These are phyloP conservation scores for Acheta domesticus DNA, from an alignment of 2,888 invertebrate genomes.

Conservation along the genomic window DNA sequence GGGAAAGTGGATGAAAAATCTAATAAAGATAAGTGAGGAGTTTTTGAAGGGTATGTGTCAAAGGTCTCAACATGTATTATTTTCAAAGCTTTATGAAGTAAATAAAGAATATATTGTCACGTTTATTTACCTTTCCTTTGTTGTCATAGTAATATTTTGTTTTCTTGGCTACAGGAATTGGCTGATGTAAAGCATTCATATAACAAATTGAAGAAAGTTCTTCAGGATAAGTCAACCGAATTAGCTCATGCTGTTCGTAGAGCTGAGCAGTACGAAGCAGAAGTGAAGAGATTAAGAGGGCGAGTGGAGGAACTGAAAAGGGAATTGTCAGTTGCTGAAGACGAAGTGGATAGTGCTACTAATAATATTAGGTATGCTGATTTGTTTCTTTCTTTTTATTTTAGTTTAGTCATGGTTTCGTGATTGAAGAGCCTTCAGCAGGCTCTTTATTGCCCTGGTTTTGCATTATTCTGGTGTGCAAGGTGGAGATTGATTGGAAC, in stretches of 20 bases:
- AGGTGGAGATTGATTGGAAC: no score
- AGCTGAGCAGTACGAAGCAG: conserved; percentile 75
- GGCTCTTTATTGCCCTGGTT: no score
- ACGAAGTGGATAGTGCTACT: conserved; percentile 71
- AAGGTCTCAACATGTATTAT: no score
- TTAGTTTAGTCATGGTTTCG: neutral
- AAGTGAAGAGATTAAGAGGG: conserved; percentile 68
- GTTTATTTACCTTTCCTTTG: no score
- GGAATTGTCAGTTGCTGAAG: conserved; percentile 72
- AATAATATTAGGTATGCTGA: conserved; percentile 56
- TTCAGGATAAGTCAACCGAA: conserved; percentile 72
- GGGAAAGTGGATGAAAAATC: no score
- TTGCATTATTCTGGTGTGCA: no score
- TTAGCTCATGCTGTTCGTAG: conserved; percentile 70
- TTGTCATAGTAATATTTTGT: no score
- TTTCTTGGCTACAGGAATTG: conserved; percentile 56
- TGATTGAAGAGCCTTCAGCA: neutral
- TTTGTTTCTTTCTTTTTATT: conserved; percentile 25
- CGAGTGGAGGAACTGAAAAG: conserved; percentile 76
- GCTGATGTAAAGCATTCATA: conserved; percentile 68
- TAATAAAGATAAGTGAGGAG: no score
- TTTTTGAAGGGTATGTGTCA: no score
- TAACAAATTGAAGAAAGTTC: conserved; percentile 66
- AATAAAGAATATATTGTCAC: no score
- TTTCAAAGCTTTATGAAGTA: no score